phyloP scores from a whole-genome alignment of 2,113 vertebrate species.

The Loxodonta africana region DNA sequence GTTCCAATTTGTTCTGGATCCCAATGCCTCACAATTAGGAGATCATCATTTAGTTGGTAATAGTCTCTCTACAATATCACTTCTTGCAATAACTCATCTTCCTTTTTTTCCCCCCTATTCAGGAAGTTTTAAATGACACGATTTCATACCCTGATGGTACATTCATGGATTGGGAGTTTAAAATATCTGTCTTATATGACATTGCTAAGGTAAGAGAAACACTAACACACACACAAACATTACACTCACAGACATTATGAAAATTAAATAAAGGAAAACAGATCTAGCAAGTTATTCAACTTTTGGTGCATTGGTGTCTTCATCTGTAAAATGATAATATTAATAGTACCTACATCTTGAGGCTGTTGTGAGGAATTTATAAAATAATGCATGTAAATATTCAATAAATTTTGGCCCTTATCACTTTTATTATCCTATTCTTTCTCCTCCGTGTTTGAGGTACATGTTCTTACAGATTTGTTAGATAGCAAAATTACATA shows the following conservation, averaged over 20 bases:
- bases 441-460: background rate
- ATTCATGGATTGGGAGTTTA: conserved; percentile 99
- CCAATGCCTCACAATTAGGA: background rate
- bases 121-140: conserved; percentile 97
- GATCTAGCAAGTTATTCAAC: background rate
- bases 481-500: conserved; percentile 11
- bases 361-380: background rate
- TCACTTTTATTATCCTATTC: background rate
- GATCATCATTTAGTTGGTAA: background rate
- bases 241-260: background rate
- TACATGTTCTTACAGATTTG: background rate
- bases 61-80: background rate
- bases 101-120: conserved; percentile 52
- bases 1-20: background rate
- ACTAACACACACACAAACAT: background rate
- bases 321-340: background rate
- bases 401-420: background rate
- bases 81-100: background rate
- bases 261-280: conserved; percentile 58
- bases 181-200: conserved; percentile 98
- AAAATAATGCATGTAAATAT: background rate
- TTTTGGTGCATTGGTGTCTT: background rate
- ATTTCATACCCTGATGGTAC: conserved; percentile 98
- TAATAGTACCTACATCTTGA: background rate
- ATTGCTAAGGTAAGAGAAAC: conserved; percentile 95